phyloP scores from a whole-genome alignment of 2,797 vertebrate species.

The Anableps anableps region DNA sequence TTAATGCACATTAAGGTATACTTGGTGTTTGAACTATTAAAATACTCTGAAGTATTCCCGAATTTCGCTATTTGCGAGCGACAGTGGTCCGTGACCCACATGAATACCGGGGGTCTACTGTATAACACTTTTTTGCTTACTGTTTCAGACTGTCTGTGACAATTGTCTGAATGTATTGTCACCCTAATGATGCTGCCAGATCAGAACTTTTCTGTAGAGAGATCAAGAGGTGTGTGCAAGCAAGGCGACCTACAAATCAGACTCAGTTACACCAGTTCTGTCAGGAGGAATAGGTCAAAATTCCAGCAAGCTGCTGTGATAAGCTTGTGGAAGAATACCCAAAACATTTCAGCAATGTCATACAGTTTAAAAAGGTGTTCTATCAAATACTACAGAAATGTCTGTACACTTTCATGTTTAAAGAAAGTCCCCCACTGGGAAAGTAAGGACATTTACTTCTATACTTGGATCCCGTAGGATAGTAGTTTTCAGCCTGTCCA shows the following conservation, averaged over 20 bases:
- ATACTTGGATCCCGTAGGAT: slow-evolving; percentile 38
- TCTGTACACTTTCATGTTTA: background rate
- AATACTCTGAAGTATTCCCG: background rate
- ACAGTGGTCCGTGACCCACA: background rate
- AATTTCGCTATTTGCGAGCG: background rate
- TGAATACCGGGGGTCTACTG: background rate
- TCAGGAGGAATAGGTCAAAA: too few relatives aligned
- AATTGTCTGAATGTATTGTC: background rate
- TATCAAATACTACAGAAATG: background rate
- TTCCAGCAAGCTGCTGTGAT: too few relatives aligned
- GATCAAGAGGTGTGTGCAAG: too few relatives aligned
- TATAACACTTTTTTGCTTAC: too few relatives aligned
- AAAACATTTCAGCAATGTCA: background rate
- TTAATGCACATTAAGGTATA: background rate
- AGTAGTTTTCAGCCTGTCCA: slow-evolving; percentile 26
- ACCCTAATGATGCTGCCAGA: background rate
- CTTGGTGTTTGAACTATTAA: background rate
- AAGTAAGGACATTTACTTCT: slow-evolving; percentile 19
- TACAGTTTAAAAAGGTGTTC: background rate
- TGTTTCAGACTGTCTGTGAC: too few relatives aligned
- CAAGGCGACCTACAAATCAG: too few relatives aligned
- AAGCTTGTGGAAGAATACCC: too few relatives aligned
- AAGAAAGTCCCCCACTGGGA: background rate
- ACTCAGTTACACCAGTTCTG: too few relatives aligned
- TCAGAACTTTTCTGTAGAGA: too few relatives aligned